Base-by-base conservation (phyloP, 2,888 invertebrate species). In the Drosophila koepferae region DNA sequence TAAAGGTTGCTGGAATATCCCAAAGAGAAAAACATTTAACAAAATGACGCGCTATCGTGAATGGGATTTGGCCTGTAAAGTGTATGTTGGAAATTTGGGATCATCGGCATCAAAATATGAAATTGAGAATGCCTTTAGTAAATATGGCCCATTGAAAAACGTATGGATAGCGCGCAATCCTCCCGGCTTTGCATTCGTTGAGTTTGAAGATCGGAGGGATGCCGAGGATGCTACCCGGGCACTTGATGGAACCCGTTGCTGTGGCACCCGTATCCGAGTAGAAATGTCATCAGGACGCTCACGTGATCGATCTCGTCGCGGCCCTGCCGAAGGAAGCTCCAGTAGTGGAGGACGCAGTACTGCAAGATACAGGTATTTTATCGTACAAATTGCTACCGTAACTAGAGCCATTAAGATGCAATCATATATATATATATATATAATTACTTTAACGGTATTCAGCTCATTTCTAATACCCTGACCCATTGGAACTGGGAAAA, bases 161-260 rank as follows among this genome's bases (percentile, higher is more conserved):
- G 97, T 98, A 8, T 98, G 98, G 98, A 97, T 98, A 16, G 98
- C 98, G 0, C 94, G 97, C 89, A 97, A 98, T 92, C 98, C 98
- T 59, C 97, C 98, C 20, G 98, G 97, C 31, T 97, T 97, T 94
- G 97, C 97, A 0, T 97, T 97, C 93, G 96, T 97, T 28, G 97
- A 97, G 93, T 97, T 96, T 92, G 97, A 97, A 92, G 97, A 98
- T 91, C 95, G 96, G 36, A 94, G 97, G 65, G 97, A 97, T 93
- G 97, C 97, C 3, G 96, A 97, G 92, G 97, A 97, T 93, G 97
- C 97, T 71, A 96, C 97, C 20, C 94, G 96, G 81, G 96, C 96
- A 56, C 93, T 97, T 78, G 97, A 97, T 92, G 97, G 96, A 94
- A 95, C 95, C 70, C 96, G 97, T 55, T 96, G 97, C 93, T 98